Conservation (phyloP, 2,113 vertebrate species). For the mouse (Mus musculus) region GRCm39 chr17:37855001-37855500, state of each 20-base stretch:
- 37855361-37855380: neutral
- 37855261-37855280: neutral
- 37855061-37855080: conserved; percentile 27
- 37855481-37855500: neutral
- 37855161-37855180: neutral
- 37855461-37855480: neutral
- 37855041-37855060: conserved; percentile 23
- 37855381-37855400: neutral
- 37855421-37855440: neutral
- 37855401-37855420: conserved; percentile 5
- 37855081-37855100: conserved; percentile 36
- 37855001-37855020: conserved; percentile 47
- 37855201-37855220: conserved; percentile 5
- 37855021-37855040: conserved; percentile 59
- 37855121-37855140: neutral
- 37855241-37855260: neutral
- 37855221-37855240: neutral
- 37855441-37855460: neutral
- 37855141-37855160: neutral
- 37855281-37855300: conserved; percentile 41
- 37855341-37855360: neutral
- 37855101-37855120: conserved; percentile 33
- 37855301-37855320: neutral
- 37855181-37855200: neutral
- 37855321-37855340: neutral